Percentiles rank a stretch among this genome's conserved stretches.
These are phyloP conservation scores for Seriola rivoliana DNA, from an alignment of 2,113 vertebrate species.

Conservation along the genomic window DNA sequence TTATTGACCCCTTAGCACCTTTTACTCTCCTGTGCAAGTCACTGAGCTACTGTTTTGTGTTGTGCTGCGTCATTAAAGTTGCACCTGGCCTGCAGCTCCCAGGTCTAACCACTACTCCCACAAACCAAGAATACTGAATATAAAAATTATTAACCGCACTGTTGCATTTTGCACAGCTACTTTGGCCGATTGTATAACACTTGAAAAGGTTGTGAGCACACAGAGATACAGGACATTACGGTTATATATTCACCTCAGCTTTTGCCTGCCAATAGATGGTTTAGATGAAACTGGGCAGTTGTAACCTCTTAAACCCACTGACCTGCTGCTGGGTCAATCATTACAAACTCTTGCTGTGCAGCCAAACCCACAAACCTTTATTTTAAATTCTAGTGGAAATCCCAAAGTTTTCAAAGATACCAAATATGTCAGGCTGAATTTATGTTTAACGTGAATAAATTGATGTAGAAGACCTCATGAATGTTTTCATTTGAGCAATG, in stretches of 20 bases:
- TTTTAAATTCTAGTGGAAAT: slow-evolving; percentile 7
- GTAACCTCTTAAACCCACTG: slow-evolving; percentile 28
- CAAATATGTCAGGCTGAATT: neutral
- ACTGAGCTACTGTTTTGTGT: neutral
- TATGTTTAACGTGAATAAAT: neutral
- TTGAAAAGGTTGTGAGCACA: neutral
- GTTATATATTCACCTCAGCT: slow-evolving; percentile 32
- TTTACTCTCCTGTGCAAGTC: neutral
- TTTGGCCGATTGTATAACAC: neutral
- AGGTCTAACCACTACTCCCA: neutral
- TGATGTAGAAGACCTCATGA: neutral
- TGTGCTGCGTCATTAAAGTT: slow-evolving; percentile 2
- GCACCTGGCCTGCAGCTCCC: slow-evolving; percentile 8
- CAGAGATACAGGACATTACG: neutral
- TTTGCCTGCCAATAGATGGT: neutral
- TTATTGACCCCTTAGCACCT: neutral
- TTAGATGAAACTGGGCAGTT: slow-evolving; percentile 12
- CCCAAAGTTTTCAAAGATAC: neutral
- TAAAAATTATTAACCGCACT: slow-evolving; percentile 19
- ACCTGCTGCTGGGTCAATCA: slow-evolving; percentile 29
- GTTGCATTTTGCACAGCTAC: neutral
- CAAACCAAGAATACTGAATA: neutral
- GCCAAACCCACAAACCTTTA: neutral
- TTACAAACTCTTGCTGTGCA: neutral
- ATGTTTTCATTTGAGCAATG: slow-evolving; percentile 3